Evolutionary conservation across 2,888 invertebrate genomes (phyloP).

Genomic region (Epinotia brunnichana): DNA sequence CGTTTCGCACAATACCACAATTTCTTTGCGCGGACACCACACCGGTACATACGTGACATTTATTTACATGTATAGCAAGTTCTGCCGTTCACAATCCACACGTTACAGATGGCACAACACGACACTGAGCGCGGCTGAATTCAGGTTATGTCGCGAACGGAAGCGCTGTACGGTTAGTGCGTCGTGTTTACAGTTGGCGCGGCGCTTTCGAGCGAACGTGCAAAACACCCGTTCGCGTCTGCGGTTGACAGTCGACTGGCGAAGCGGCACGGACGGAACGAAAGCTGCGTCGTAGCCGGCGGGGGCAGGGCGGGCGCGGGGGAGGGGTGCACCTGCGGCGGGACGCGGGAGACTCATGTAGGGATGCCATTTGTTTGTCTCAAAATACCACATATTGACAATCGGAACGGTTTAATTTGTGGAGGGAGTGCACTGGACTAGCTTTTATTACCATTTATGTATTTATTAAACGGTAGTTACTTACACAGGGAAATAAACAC

Average conservation of each 20-base stretch:
- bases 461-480: constrained; percentile 5
- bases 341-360: constrained; percentile 64
- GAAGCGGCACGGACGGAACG: constrained; percentile 50
- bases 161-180: constrained; percentile 74
- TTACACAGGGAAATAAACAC: background rate
- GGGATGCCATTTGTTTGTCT: constrained; percentile 44
- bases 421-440: background rate
- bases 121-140: constrained; percentile 69
- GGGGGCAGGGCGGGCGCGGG: constrained; percentile 55
- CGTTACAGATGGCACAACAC: constrained; percentile 75
- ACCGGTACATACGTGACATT: constrained; percentile 73
- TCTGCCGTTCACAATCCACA: constrained; percentile 68
- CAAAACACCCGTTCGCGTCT: constrained; percentile 62
- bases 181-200: constrained; percentile 82
- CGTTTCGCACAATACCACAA: constrained; percentile 74
- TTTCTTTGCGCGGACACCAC: constrained; percentile 74
- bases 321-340: constrained; percentile 76
- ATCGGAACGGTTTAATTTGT: constrained; percentile 33
- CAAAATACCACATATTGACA: constrained; percentile 41
- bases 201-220: constrained; percentile 61
- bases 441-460: constrained; percentile 7
- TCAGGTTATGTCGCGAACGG: constrained; percentile 75
- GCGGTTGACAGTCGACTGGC: constrained; percentile 79
- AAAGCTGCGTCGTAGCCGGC: constrained; percentile 56
- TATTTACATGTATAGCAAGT: constrained; percentile 74